Conservation (phyloP, 2,888 invertebrate genomes). For the Mechanitis mazaeus region DNA sequence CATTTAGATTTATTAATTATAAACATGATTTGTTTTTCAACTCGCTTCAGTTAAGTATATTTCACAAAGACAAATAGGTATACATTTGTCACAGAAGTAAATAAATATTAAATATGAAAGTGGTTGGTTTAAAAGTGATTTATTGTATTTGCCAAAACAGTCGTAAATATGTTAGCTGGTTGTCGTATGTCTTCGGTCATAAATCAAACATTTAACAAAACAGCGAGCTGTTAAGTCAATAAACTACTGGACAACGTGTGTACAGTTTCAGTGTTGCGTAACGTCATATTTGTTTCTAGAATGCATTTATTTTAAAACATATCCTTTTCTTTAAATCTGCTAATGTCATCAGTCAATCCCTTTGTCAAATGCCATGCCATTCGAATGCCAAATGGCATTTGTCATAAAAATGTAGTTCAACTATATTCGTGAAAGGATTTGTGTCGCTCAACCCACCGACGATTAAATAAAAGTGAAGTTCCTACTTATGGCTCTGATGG, state of each 20-base stretch:
- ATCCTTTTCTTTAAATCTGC: slow-evolving; percentile 27
- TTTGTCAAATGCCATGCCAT: no score
- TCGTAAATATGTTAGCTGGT: slow-evolving; percentile 40
- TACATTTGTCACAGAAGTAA: background rate
- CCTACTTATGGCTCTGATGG: slow-evolving; percentile 18
- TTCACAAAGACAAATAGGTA: no score
- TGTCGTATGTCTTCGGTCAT: slow-evolving; percentile 45
- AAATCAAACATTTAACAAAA: slow-evolving; percentile 63
- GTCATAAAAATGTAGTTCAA: slow-evolving; percentile 30
- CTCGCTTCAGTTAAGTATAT: no score
- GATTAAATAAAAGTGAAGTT: slow-evolving; percentile 19
- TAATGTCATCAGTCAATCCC: slow-evolving; percentile 14
- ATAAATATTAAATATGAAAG: slow-evolving; percentile 19
- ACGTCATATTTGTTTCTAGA: slow-evolving; percentile 14
- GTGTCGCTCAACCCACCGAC: slow-evolving; percentile 20
- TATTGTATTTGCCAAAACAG: slow-evolving; percentile 32
- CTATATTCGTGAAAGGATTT: slow-evolving; percentile 31
- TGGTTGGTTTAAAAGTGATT: slow-evolving; percentile 19
- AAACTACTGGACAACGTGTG: slow-evolving; percentile 47
- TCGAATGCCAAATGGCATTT: slow-evolving; percentile 6
- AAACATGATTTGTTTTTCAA: no score
- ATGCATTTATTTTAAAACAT: slow-evolving; percentile 29
- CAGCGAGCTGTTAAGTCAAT: slow-evolving; percentile 52
- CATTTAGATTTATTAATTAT: no score
- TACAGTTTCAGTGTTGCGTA: slow-evolving; percentile 29